Evolutionary conservation across 2,113 vertebrate species (phyloP).

Genomic region (Tachuris rubrigastra): DNA sequence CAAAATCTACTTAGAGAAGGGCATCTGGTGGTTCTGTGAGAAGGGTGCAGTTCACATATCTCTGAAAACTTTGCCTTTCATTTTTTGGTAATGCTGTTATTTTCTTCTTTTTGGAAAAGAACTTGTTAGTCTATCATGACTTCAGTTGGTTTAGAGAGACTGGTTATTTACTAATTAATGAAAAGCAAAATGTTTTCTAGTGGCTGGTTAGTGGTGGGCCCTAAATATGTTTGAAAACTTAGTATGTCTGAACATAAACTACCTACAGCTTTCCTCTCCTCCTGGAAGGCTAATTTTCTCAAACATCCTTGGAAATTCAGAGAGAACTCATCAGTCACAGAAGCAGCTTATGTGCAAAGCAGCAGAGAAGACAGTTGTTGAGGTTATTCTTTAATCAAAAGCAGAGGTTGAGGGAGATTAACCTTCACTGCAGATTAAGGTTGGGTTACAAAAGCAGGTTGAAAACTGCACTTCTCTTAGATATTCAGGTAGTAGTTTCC

Average conservation of each 20-base stretch:
- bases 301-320: background rate
- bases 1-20: background rate
- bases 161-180: background rate
- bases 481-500: background rate
- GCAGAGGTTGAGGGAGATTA: background rate
- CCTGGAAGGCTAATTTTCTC: background rate
- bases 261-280: background rate
- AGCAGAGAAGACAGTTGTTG: background rate
- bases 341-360: background rate
- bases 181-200: background rate
- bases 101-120: background rate
- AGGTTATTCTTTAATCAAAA: background rate
- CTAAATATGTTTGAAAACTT: background rate
- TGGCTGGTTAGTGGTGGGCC: background rate
- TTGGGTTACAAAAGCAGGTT: background rate
- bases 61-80: background rate
- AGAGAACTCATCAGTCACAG: background rate
- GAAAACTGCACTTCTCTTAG: accelerated
- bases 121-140: background rate
- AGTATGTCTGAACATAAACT: background rate
- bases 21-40: background rate
- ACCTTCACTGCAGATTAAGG: background rate
- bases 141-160: background rate
- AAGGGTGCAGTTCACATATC: background rate
- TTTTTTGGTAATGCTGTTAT: background rate